A percentile compares a stretch with the other conserved stretches of the same genome.
phyloP scores from a whole-genome alignment of 2,113 vertebrate species.

The Hyla sarda region DNA sequence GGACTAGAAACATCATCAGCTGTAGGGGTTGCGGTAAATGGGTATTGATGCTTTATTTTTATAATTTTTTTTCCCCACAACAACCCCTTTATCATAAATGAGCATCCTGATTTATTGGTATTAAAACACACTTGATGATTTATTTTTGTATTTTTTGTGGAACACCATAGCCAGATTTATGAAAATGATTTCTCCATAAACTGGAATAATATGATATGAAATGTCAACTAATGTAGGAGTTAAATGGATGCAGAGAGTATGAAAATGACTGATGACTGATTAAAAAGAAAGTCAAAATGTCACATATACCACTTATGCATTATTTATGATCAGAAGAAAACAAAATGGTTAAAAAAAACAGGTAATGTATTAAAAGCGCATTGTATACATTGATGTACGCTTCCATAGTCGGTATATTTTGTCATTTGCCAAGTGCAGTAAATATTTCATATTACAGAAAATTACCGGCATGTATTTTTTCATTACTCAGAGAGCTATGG shows the following conservation, averaged over 20 bases:
- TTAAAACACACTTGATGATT: background rate
- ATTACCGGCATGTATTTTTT: slow-evolving; percentile 36
- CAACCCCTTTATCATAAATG: background rate
- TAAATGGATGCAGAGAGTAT: slow-evolving; percentile 16
- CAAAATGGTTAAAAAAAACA: slow-evolving; percentile 16
- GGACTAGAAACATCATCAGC: too few relatives aligned
- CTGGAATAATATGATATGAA: slow-evolving; percentile 21
- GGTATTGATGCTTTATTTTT: too few relatives aligned
- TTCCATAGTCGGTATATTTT: slow-evolving; percentile 13
- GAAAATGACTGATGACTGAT: slow-evolving; percentile 49
- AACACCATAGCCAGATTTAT: background rate
- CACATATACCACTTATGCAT: slow-evolving; percentile 37
- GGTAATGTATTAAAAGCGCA: slow-evolving; percentile 36
- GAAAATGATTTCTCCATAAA: slow-evolving; percentile 5
- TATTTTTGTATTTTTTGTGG: too few relatives aligned
- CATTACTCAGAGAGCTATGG: slow-evolving; percentile 23
- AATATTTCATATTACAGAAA: slow-evolving; percentile 44
- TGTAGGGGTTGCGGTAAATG: too few relatives aligned
- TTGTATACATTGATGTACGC: slow-evolving; percentile 20
- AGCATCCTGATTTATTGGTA: background rate
- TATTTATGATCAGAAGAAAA: slow-evolving; percentile 37
- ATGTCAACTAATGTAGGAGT: slow-evolving; percentile 15
- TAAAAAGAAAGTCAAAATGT: slow-evolving; percentile 41
- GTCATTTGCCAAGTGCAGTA: slow-evolving; percentile 30
- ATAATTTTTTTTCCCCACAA: too few relatives aligned